Evolutionary conservation across 1,140 invertebrate genomes (phyloP), one percentile per base, ranked within the genome.

Genomic region (Bombus affinis): DNA sequence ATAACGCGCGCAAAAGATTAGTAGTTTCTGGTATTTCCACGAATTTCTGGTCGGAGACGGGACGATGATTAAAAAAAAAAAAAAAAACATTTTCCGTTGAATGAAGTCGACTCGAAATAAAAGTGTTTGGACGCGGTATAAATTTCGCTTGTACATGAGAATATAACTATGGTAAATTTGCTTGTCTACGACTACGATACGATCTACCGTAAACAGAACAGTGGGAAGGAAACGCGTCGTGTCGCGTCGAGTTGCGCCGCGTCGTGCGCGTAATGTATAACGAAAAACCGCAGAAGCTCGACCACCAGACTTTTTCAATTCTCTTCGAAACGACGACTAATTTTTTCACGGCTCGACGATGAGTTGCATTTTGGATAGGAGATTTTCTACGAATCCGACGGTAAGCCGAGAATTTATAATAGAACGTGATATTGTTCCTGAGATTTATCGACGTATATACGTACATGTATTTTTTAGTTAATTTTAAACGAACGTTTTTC

Each of bases 331-430:
- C 25, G 6, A 44, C 37, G 37, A 59, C 53, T 81, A 72, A 81
- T 72, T 81, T 53, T 72, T 59, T 32, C 68, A 32, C 35, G 35
- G 47, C 44, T 13, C 28, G 44, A 59, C 35, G 35, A 35, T 3
- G 18, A 35, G 66, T 72, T 35, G 47, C 62, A 57, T 71, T 71
- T 70, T 47, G 66, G n/a, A 12, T 37, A 37, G n/a, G 79, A 81
- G 79, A 81, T 81, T 72, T 42, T 15, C 79, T 57, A 71, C 44
- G 71, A 81, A 81, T 81, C 68, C 68, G 47, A 72, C 47, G 47
- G 9, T 32, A 37, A 81, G 68, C 68, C 79, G 66, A 13, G 68
- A 72, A 81, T 81, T 81, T 81, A 81, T 81, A 59, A 62, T 3
- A 5, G 47, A 81, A 72, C 35, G 68, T 22, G 68, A 35, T 66